A percentile compares a stretch with the other conserved stretches of the same genome.
Conservation (phyloP, 2,113 vertebrate genomes). For the Phycodurus eques region DNA sequence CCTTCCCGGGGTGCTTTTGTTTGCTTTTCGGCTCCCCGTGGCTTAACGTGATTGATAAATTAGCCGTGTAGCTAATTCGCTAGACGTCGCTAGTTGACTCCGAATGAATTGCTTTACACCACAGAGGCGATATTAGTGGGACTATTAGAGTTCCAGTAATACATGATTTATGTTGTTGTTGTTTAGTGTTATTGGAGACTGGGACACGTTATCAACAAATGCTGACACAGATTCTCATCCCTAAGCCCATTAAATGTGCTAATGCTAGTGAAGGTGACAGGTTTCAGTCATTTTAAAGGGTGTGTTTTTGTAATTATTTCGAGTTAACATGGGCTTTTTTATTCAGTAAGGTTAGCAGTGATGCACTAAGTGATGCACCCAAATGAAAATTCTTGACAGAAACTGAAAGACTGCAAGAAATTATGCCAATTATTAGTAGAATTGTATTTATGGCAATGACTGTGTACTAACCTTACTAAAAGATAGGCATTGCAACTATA, state of each 20-base stretch:
- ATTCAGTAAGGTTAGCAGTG: background rate
- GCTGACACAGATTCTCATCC: slow-evolving; percentile 37
- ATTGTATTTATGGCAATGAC: too few relatives aligned
- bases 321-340: background rate
- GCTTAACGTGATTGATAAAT: background rate
- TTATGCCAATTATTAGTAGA: too few relatives aligned
- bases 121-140: background rate
- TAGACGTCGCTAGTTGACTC: background rate
- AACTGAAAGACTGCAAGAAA: too few relatives aligned
- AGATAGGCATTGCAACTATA: too few relatives aligned
- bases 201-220: slow-evolving; percentile 32
- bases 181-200: slow-evolving; percentile 15
- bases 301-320: background rate
- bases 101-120: background rate
- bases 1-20: background rate
- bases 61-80: background rate
- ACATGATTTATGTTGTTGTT: slow-evolving; percentile 1
- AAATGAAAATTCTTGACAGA: background rate
- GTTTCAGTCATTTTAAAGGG: background rate
- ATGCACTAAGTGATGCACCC: background rate
- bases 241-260: slow-evolving; percentile 12
- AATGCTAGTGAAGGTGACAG: background rate
- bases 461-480: too few relatives aligned
- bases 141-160: background rate
- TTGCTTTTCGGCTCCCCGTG: background rate